These are phyloP conservation scores for Mycalesis mineus DNA, from an alignment of 2,888 invertebrate genomes.

Conservation along the genomic window DNA sequence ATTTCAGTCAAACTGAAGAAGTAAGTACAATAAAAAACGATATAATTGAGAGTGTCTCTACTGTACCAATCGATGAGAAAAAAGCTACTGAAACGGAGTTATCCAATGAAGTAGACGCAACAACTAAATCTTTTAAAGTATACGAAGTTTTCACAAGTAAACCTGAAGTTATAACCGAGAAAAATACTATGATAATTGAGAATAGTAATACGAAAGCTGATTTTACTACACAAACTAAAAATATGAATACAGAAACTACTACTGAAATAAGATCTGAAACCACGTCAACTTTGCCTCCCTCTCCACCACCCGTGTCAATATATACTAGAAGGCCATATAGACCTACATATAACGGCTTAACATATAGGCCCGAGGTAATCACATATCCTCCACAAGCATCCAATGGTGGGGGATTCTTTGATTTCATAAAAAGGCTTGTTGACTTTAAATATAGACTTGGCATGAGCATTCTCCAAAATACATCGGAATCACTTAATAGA, in stretches of 20 bases:
- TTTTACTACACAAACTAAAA: conserved; percentile 47
- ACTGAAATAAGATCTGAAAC: conserved; percentile 60
- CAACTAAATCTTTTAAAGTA: conserved; percentile 59
- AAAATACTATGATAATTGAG: conserved; percentile 35
- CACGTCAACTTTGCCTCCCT: conserved; percentile 56
- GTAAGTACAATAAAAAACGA: conserved; percentile 41
- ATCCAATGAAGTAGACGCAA: conserved; percentile 49
- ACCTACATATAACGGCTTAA: conserved; percentile 37
- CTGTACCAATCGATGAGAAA: conserved; percentile 51
- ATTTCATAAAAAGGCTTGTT: conserved; percentile 80
- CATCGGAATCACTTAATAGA: conserved; percentile 81
- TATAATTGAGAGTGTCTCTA: conserved; percentile 64
- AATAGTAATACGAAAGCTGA: conserved; percentile 37
- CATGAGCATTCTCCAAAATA: conserved; percentile 81
- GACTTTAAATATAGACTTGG: conserved; percentile 84
- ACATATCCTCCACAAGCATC: conserved; percentile 56
- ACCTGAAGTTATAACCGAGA: conserved; percentile 40
- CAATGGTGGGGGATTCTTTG: conserved; percentile 68
- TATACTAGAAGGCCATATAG: conserved; percentile 35
- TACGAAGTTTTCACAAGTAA: conserved; percentile 61
- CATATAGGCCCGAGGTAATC: conserved; percentile 50
- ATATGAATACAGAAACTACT: conserved; percentile 57
- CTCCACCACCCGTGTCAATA: conserved; percentile 41
- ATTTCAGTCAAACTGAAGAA: conserved; percentile 33
- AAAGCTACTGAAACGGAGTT: conserved; percentile 43